phyloP scores from a whole-genome alignment of 2,888 invertebrate genomes.

The Meteorus colon region DNA sequence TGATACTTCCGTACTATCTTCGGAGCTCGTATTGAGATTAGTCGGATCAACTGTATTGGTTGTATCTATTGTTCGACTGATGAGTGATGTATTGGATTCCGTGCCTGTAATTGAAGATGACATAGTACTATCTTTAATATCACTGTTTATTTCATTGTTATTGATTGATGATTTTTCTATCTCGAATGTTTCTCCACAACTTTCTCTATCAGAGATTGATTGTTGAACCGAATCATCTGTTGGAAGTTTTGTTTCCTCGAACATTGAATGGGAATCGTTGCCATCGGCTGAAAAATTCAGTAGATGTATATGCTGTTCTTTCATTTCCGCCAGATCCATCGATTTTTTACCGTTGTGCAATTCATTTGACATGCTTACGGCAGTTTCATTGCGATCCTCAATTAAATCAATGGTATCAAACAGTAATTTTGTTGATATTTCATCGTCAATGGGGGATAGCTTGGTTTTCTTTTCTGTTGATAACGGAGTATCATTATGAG shows the following conservation, averaged over 20 bases:
- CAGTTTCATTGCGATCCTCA: neutral
- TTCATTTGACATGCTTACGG: no score
- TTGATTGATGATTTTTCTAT: neutral
- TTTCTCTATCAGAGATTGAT: neutral
- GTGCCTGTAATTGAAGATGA: conserved; percentile 2
- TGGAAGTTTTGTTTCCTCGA: conserved; percentile 38
- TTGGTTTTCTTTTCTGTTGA: neutral
- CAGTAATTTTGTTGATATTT: neutral
- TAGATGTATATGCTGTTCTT: neutral
- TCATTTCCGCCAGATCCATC: neutral
- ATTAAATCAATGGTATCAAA: neutral
- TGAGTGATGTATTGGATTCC: neutral
- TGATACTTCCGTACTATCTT: neutral
- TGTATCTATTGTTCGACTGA: neutral
- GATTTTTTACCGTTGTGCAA: neutral
- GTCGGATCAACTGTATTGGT: neutral
- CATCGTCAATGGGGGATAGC: neutral
- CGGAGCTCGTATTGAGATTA: neutral
- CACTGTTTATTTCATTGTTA: neutral
- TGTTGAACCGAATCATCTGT: neutral
- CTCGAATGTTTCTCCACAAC: neutral
- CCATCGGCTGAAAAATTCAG: neutral
- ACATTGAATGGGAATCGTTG: conserved; percentile 38
- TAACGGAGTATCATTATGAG: neutral
- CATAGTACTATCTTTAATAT: neutral